Base-by-base conservation (phyloP, 2,797 vertebrate species). In the Cirrhinus molitorella region DNA sequence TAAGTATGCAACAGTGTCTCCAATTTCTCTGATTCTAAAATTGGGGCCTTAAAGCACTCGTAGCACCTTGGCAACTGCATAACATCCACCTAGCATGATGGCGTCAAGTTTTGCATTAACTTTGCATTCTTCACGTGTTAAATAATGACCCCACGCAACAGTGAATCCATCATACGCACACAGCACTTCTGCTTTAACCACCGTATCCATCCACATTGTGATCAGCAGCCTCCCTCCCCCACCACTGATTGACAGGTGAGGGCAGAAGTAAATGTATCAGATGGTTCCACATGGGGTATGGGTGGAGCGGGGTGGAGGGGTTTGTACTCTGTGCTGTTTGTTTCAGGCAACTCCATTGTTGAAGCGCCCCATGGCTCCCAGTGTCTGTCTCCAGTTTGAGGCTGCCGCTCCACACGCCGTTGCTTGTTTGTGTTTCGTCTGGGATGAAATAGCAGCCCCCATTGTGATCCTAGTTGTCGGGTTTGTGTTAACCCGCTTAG, bases 351-450 rank as follows among this genome's bases (percentile, higher is more conserved):
- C 92, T 94, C 94, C 92, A 97, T 99, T 99, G 97, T 99, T 96
- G 92, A 81, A 90, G 91, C 97, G 89, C 97, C 94, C 93, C 96
- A 95, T 96, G 97, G 95, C 90, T 92, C 95, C 96, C 93, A 87
- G 92, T 94, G 91, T 94, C 95, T 94, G 97, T 96, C 96, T 98
- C 96, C 96, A 97, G 94, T 95, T 95, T 95, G 94, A 93, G 94
- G 93, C 92, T 78, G 90, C 93, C 92, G 94, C 91, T 73, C 51
- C 59, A 85, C 83, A 45, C 71, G 17, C 71, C 59, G 70, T 79
- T 59, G 76, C 66, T 78, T 80, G 77, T 51, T 71, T 31, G 75
- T 88, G 85, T 47, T 47, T 25, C 77, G 23, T 91, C 34, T 49
- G 79, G 57, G 57, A 25, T 2, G 0, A 84, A 79, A 53, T 75